phyloP scores from a whole-genome alignment of 2,113 vertebrate species.

The Anhinga rufa region DNA sequence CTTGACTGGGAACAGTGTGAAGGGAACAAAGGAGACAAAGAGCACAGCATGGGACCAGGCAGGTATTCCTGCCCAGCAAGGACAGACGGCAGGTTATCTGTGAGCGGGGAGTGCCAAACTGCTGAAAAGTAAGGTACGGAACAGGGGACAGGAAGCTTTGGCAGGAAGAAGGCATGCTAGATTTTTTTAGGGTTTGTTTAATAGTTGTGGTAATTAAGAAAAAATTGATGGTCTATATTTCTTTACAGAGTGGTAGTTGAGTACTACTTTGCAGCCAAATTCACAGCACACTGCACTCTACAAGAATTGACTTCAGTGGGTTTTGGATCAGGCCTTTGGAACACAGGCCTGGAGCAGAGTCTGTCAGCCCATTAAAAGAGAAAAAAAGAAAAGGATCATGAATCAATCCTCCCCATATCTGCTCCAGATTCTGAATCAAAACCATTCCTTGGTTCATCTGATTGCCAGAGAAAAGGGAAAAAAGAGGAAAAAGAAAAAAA shows the following conservation, averaged over 20 bases:
- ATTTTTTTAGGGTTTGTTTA: not conserved
- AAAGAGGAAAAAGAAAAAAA: not conserved
- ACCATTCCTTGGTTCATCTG: slow-evolving; percentile 25
- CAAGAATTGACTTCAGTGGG: slow-evolving; percentile 15
- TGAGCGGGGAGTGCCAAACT: not conserved
- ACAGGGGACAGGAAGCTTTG: not conserved
- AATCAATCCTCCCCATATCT: slow-evolving; percentile 55
- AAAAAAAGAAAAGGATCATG: slow-evolving; percentile 34
- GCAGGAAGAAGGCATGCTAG: not conserved
- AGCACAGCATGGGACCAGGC: not conserved
- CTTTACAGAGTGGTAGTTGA: not conserved
- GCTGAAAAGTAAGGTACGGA: not conserved
- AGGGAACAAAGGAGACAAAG: not conserved
- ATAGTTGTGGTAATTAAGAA: not conserved
- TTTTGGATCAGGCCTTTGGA: slow-evolving; percentile 56
- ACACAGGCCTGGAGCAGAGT: slow-evolving; percentile 41
- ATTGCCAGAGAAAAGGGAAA: slow-evolving; percentile 31
- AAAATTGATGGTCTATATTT: not conserved
- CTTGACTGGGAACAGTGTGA: not conserved
- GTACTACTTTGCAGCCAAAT: slow-evolving; percentile 27
- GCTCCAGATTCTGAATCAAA: slow-evolving; percentile 64
- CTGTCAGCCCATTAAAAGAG: slow-evolving; percentile 50
- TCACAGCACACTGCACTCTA: not conserved
- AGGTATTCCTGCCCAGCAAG: slow-evolving; percentile 1
- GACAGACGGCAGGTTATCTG: not conserved